These are phyloP conservation scores for Caenorhabditis doughertyi DNA, from an alignment of 2,888 invertebrate species.

Conservation along the genomic window DNA sequence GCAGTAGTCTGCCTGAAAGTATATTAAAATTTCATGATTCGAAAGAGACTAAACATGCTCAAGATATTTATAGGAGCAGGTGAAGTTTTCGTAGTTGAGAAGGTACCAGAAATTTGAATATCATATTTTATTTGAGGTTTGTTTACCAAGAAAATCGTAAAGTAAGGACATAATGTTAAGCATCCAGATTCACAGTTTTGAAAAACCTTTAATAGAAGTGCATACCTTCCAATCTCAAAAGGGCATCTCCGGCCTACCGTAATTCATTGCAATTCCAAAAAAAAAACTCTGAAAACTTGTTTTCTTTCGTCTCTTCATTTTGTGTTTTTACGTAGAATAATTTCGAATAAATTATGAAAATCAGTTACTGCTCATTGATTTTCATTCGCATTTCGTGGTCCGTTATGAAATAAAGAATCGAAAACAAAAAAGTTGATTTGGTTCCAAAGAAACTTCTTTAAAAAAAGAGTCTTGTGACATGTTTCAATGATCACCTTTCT, in stretches of 20 bases:
- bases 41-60: not conserved
- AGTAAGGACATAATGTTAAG: too few relatives aligned
- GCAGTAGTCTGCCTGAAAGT: not conserved
- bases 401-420: not conserved
- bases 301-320: not conserved
- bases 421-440: conserved; percentile 19
- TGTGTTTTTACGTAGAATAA: not conserved
- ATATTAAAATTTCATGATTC: not conserved
- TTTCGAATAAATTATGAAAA: conserved; percentile 51
- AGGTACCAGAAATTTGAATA: not conserved
- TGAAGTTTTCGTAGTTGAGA: conserved; percentile 1
- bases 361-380: conserved; percentile 52
- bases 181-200: too few relatives aligned
- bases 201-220: not conserved
- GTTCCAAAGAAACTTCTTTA: conserved; percentile 19
- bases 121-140: too few relatives aligned
- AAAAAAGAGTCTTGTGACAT: conserved; percentile 32
- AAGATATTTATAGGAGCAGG: conserved; percentile 9
- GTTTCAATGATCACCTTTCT: conserved; percentile 44
- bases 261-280: conserved; percentile 1
- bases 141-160: too few relatives aligned
- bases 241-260: conserved; percentile 3
- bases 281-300: not conserved
- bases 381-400: not conserved
- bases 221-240: conserved; percentile 1